Evolutionary conservation across 2,888 invertebrate genomes (phyloP), one percentile per base, ranked within the genome.

Genomic region (Cheilosia grossa): DNA sequence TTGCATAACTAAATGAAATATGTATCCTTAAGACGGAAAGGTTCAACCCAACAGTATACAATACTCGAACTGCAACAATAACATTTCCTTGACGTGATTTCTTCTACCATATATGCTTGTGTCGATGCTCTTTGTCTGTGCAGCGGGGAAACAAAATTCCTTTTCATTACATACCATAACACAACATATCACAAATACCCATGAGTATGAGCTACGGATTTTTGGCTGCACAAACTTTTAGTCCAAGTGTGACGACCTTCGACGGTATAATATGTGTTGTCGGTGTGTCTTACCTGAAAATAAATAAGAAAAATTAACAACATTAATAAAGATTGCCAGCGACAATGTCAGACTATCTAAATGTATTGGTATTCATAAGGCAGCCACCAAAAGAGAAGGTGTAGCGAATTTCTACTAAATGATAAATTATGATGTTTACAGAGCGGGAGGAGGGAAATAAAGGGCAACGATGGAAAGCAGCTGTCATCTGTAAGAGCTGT

Each of bases 261-360:
- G 40, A 27, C 30, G 59, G 19, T 44, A 40, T 67, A 17, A 37
- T 37, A 37, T 37, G 37, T 37, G 37, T 37, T 37, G 37, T 37
- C 3, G 2, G 37, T 37, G 58, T 51, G 42, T 53, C 69, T 79
- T 74, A 74, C 83, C 58, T 66, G 73, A 30, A 79, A 79, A 67
- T 61, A 78, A 78, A 72, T 9, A 44, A 78, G 61, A 53, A 51
- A 66, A 67, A 67, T 6, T 61, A 74, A 69, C 44, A 78, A 19
- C 56, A 74, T 83, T 74, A 83, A 79, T 79, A 74, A 83, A 42
- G 44, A 74, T 63, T 73, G 56, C 19, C 40, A 47, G 44, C 33
- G 42, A n/a, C 58, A 63, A 78, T 63, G 67, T 44, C 75, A 59
- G n/a, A 30, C 24, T n/a, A 44, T 27, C 9, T 30, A 30, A 9